Conservation (phyloP, 2,888 invertebrate genomes). For the Drosophila ezoana region DNA sequence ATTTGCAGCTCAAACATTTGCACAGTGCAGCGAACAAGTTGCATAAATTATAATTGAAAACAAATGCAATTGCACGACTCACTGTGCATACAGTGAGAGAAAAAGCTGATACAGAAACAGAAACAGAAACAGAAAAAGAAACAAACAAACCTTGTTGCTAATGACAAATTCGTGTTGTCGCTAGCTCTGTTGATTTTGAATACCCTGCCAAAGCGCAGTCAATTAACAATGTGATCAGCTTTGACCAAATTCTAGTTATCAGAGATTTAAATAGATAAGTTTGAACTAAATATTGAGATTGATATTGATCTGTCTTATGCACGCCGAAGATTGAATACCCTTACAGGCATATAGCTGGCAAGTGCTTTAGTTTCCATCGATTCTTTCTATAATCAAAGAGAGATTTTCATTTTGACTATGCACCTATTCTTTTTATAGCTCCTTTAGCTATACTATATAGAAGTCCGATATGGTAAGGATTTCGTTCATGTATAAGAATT, state of each 20-base stretch:
- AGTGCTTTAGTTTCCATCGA: no score
- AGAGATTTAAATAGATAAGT: no score
- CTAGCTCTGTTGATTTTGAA: constrained; percentile 24
- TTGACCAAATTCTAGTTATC: not conserved
- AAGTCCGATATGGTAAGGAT: no score
- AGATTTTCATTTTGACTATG: no score
- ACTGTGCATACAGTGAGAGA: constrained; percentile 29
- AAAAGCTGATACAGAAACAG: constrained; percentile 9
- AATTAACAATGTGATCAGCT: not conserved
- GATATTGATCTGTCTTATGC: no score
- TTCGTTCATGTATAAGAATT: no score
- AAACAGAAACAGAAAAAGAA: constrained; percentile 12
- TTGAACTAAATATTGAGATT: no score
- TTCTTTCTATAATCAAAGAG: no score
- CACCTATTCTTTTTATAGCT: no score
- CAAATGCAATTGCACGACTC: constrained; percentile 65
- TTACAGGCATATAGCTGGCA: no score
- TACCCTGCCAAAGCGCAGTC: constrained; percentile 12
- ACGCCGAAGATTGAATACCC: no score
- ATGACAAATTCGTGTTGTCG: constrained; percentile 69
- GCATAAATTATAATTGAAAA: constrained; percentile 65
- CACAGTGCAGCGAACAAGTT: constrained; percentile 60
- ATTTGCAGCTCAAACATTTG: constrained; percentile 61
- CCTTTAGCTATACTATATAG: no score
- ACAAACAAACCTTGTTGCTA: constrained; percentile 51